A percentile compares a stretch with the other conserved stretches of the same genome.
These are phyloP conservation scores for Oikopleura dioica DNA, from an alignment of 23 tunicate species.

Conservation along the genomic window DNA sequence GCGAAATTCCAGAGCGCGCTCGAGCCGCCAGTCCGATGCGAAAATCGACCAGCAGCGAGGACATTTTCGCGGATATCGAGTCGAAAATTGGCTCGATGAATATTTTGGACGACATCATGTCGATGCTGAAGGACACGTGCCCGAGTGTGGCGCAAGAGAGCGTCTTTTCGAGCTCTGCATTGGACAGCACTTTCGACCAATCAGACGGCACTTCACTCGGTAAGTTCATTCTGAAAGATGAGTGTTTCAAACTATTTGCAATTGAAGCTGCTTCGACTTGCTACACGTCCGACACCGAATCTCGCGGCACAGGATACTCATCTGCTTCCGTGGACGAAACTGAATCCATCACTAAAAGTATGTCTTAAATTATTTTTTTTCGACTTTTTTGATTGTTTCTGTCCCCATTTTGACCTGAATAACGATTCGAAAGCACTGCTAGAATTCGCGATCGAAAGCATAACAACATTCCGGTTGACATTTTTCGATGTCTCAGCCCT, in stretches of 20 bases:
- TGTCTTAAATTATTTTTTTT: too few relatives aligned
- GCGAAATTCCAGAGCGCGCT: too few relatives aligned
- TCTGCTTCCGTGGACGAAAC: neutral
- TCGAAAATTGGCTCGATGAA: neutral
- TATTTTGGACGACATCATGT: neutral
- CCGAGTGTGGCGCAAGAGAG: neutral
- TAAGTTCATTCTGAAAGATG: neutral
- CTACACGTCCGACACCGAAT: conserved; percentile 1
- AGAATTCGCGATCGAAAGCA: too few relatives aligned
- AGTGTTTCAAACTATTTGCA: too few relatives aligned
- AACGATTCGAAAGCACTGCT: too few relatives aligned
- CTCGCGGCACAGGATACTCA: neutral
- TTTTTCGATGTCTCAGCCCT: too few relatives aligned
- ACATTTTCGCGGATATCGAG: neutral
- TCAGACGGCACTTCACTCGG: neutral
- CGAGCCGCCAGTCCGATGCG: too few relatives aligned
- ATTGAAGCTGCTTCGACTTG: neutral
- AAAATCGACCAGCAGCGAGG: too few relatives aligned
- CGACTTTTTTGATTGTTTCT: too few relatives aligned
- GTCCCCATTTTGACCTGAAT: too few relatives aligned
- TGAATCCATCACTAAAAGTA: too few relatives aligned
- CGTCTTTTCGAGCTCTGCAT: neutral
- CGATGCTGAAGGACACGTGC: neutral
- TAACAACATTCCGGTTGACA: too few relatives aligned
- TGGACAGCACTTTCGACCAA: neutral